Evolutionary conservation across 2,113 vertebrate species (phyloP), one percentile per base, ranked within the genome.

Genomic region (Prolemur simus): DNA sequence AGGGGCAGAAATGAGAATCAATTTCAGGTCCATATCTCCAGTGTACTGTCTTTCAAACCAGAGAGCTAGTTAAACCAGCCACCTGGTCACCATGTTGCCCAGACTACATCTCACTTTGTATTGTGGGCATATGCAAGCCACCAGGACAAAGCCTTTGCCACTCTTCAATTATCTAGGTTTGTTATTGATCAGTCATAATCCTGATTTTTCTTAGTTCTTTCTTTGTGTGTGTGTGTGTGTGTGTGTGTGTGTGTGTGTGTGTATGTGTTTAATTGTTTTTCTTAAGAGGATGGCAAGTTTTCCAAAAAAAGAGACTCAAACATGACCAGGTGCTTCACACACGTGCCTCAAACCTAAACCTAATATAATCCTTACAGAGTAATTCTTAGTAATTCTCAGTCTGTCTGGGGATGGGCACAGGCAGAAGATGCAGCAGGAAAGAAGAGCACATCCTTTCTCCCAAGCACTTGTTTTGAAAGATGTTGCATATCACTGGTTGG

Each of bases 321-420:
- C 74, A 87, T n/a, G 56, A 84, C 86, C 91, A 96, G 94, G 96
- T 95, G 91, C 92, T 96, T 47, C 29, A 27, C 3, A n/a, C n/a
- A n/a, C n/a, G n/a, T n/a, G n/a, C n/a, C n/a, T n/a, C n/a, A n/a
- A n/a, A 29, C 9, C 21, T 87, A 34, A 90, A 63, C 32, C 18
- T 52, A 29, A 0, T 12, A 27, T 66, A 45, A 23, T 32, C 27
- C 42, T 77, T 13, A n/a, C 1, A 45, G 54, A 68, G 27, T n/a
- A 66, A 83, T 56, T 82, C 47, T 25, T 66, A 64, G 37, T n/a
- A 66, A 83, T 63, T 82, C 47, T 25, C 66, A 64, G 8, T n/a
- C 56, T 63, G 17, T 29, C 37, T 71, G 56, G 71, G 39, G 29
- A 12, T 63, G 42, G 92, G 37, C 66, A 94, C 47, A 87, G 45